Evolutionary conservation across 2,797 vertebrate genomes (phyloP).

Genomic region (Gambelia wislizenii): DNA sequence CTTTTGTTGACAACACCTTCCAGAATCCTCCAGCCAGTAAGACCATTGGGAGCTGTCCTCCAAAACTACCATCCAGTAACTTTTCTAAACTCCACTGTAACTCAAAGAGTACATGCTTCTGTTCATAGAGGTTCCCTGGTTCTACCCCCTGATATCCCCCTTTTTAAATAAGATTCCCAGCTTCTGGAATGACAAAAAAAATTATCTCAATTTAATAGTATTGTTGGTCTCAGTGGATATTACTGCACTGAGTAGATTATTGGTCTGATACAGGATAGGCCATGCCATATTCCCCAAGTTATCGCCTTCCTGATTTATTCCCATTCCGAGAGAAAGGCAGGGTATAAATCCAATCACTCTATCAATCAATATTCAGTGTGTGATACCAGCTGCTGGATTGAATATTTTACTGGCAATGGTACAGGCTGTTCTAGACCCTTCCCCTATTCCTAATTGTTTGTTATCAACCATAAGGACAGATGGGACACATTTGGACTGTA

Average conservation of each 20-base stretch:
- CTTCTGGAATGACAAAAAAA: neutral
- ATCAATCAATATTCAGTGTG: neutral
- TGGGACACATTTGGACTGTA: slow-evolving; percentile 14
- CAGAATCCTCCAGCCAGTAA: too few species aligned
- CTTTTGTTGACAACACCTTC: too few species aligned
- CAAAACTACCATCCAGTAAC: too few species aligned
- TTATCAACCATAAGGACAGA: slow-evolving; percentile 28
- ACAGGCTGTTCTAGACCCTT: neutral
- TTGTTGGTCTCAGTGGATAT: neutral
- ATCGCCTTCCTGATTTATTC: neutral
- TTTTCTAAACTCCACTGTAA: neutral
- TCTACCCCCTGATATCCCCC: neutral
- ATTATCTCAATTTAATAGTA: neutral
- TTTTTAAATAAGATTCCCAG: neutral
- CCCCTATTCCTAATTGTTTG: neutral
- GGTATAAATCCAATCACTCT: neutral
- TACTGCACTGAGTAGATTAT: neutral
- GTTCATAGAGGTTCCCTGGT: neutral
- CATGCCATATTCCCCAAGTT: neutral
- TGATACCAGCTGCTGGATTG: neutral
- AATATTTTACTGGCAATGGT: neutral
- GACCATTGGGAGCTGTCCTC: too few species aligned
- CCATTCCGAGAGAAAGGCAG: too few species aligned
- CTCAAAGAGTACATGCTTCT: neutral
- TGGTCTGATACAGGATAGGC: neutral